Conservation (phyloP, 2,797 vertebrate genomes). For the Cyprinodon diabolis region DNA sequence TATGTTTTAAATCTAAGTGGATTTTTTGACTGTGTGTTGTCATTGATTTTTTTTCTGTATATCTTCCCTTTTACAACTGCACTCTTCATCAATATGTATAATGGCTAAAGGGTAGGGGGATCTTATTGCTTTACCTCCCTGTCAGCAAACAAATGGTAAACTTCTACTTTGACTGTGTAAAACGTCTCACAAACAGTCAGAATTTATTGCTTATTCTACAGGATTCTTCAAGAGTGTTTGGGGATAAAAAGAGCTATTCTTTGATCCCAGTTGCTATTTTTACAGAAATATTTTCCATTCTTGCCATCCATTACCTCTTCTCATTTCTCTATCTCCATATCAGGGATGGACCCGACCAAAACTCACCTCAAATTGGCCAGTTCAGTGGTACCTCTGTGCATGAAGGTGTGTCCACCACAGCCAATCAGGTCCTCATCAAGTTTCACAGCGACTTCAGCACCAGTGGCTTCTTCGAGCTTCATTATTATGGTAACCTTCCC, state of each 20-base stretch:
- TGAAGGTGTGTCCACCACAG: conserved; percentile 93
- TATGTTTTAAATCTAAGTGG: too few relatives aligned
- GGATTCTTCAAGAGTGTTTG: conserved; percentile 10
- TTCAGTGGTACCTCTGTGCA: conserved; percentile 92
- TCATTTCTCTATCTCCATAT: conserved; percentile 7
- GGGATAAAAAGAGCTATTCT: conserved; percentile 43
- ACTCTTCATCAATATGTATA: conserved; percentile 27
- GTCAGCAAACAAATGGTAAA: conserved; percentile 21
- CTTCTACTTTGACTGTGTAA: conserved; percentile 30
- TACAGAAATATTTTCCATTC: conserved; percentile 28
- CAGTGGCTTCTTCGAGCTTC: conserved; percentile 95
- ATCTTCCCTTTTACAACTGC: background rate
- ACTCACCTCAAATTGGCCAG: conserved; percentile 94
- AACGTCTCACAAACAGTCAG: conserved; percentile 30
- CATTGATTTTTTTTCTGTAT: background rate
- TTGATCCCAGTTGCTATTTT: conserved; percentile 54
- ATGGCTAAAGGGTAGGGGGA: conserved; percentile 22
- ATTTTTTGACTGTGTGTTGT: too few relatives aligned
- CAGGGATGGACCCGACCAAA: conserved; percentile 97
- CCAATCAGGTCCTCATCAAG: conserved; percentile 96
- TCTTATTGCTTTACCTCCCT: conserved; percentile 11
- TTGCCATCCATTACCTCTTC: background rate
- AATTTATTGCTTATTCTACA: conserved; percentile 29
- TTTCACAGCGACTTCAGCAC: conserved; percentile 99
- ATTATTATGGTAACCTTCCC: conserved; percentile 87